These are phyloP conservation scores for Pycnomerus fuliginosus DNA, from an alignment of 2,888 invertebrate species.

Conservation along the genomic window DNA sequence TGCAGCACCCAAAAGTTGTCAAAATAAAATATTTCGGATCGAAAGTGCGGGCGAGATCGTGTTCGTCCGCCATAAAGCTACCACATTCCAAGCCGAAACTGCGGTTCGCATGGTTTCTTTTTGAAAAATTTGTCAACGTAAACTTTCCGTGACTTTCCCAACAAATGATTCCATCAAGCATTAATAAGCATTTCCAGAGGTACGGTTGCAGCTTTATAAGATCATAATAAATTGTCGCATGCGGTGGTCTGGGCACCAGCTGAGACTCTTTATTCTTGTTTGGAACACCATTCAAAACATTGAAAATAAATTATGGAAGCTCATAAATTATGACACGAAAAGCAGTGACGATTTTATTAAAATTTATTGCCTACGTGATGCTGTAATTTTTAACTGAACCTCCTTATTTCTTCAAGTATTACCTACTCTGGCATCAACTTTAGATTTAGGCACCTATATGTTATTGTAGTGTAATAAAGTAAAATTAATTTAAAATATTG, in stretches of 20 bases:
- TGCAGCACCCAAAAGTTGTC: slow-evolving; percentile 17
- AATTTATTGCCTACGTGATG: too few relatives aligned
- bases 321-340: slow-evolving; percentile 35
- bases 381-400: too few relatives aligned
- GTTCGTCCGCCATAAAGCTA: slow-evolving; percentile 17
- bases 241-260: slow-evolving; percentile 42
- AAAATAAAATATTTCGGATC: slow-evolving; percentile 15
- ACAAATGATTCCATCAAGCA: too few relatives aligned
- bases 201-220: slow-evolving; percentile 32
- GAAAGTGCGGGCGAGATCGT: slow-evolving; percentile 17
- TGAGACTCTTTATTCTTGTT: slow-evolving; percentile 33
- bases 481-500: too few relatives aligned
- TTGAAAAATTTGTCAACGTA: too few relatives aligned
- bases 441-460: too few relatives aligned
- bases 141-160: too few relatives aligned
- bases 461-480: too few relatives aligned
- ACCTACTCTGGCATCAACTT: too few relatives aligned
- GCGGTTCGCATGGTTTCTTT: too few relatives aligned
- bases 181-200: too few relatives aligned
- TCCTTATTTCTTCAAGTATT: too few relatives aligned
- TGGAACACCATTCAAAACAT: slow-evolving; percentile 37
- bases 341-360: slow-evolving; percentile 42
- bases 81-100: slow-evolving; percentile 18
- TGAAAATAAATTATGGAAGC: slow-evolving; percentile 35
- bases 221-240: slow-evolving; percentile 43